Base-by-base conservation (phyloP, 2,797 vertebrate species). In the Chelon auratus region DNA sequence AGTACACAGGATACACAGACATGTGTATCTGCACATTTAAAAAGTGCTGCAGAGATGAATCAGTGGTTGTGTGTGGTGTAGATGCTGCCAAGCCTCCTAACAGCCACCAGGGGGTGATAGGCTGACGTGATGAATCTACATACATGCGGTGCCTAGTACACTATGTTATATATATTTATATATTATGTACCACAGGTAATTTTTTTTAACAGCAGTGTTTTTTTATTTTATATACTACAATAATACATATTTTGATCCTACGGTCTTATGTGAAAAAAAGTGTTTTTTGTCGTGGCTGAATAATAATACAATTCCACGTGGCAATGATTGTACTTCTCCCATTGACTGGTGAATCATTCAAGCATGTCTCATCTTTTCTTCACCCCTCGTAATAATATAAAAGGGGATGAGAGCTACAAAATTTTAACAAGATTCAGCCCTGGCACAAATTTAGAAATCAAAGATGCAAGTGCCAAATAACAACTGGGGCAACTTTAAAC, bases 331-430 rank as follows among this genome's bases (percentile, higher is more conserved):
- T 62, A 18, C 26, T 48, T 78, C 20, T 67, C 67, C 45, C n/a
- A 17, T 45, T 71, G 54, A 78, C 43, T 39, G 42, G 40, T 77
- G 45, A 82, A 68, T 59, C 76, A 69, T 54, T 68, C 33, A n/a
- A 61, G 67, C 63, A 80, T 48, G 24, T 68, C 81, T 77, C 69
- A 64, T 67, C 54, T 68, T 74, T 50, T 13, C 68, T 71, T 71
- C 56, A 67, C 56, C 36, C 36, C 26, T 51, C 43, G 0, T 65
- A 74, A 54, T 56, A 45, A 18, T 60, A 53, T 30, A 54, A 72
- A 72, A 50, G 36, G 39, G 54, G 61, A 77, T 78, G 55, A 78
- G 74, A 81, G 77, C 80, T 84, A 77, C 80, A 89, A 86, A 45
- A 81, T 81, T 85, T 82, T 81, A 39, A 79, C 13, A 11, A 68